A percentile compares a stretch with the other conserved stretches of the same genome.
Conservation (phyloP, 2,888 invertebrate species). For the Colletes collaris region DNA sequence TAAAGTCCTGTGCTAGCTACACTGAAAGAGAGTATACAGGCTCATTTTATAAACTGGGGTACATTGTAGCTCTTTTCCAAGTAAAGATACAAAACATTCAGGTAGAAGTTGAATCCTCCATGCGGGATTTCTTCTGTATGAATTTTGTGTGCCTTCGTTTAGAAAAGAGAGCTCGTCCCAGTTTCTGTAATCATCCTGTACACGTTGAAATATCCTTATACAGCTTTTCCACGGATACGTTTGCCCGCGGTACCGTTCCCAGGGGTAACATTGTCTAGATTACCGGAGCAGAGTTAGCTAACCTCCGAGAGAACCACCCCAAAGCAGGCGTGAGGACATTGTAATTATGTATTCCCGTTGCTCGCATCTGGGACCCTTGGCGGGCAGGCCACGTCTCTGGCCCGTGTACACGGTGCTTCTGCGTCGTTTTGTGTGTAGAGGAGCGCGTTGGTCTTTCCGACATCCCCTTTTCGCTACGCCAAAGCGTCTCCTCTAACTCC, state of each 20-base stretch:
- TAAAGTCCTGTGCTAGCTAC: slow-evolving; percentile 18
- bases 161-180: no score
- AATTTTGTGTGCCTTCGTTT: no score
- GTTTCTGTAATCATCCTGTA: slow-evolving; percentile 5
- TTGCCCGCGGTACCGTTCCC: slow-evolving; percentile 64
- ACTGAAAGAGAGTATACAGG: no score
- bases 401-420: slow-evolving; percentile 45
- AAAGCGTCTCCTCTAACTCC: slow-evolving; percentile 18
- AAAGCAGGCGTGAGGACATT: slow-evolving; percentile 75
- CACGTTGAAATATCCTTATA: slow-evolving; percentile 65
- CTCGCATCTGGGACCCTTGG: slow-evolving; percentile 76
- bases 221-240: slow-evolving; percentile 70
- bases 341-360: slow-evolving; percentile 79
- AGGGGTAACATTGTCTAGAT: slow-evolving; percentile 76
- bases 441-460: slow-evolving; percentile 51
- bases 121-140: no score
- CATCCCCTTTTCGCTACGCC: slow-evolving; percentile 49
- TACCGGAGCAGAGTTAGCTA: slow-evolving; percentile 74
- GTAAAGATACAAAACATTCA: no score
- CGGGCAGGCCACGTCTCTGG: slow-evolving; percentile 50
- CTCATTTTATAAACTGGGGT: no score
- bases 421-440: slow-evolving; percentile 30
- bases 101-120: no score
- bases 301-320: slow-evolving; percentile 71
- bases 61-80: no score